A percentile compares a stretch with the other conserved stretches of the same genome.
These are phyloP conservation scores for Grallaria varia DNA, from an alignment of 2,113 vertebrate species.

Conservation along the genomic window DNA sequence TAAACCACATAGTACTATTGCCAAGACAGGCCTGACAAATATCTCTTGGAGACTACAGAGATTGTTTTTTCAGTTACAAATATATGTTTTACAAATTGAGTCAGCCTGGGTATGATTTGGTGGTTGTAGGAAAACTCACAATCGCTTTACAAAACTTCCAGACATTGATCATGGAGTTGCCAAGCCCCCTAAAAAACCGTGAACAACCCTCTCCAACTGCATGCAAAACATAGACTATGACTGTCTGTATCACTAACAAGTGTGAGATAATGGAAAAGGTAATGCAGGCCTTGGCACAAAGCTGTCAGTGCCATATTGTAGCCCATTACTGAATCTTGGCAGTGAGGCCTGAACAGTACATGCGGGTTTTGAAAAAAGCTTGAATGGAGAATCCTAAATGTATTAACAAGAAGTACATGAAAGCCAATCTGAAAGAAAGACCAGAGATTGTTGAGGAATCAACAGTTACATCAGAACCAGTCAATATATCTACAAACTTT, in stretches of 20 bases:
- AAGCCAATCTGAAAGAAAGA: neutral
- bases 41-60: neutral
- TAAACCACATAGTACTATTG: neutral
- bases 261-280: neutral
- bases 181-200: neutral
- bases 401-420: neutral
- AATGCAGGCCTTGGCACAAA: neutral
- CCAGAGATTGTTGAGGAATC: neutral
- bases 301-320: neutral
- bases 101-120: neutral
- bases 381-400: neutral
- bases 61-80: neutral
- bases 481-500: neutral
- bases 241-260: neutral
- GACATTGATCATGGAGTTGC: neutral
- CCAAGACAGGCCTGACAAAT: neutral
- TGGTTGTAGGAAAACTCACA: neutral
- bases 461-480: neutral
- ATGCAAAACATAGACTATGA: neutral
- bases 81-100: constrained; percentile 10
- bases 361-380: neutral
- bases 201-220: neutral
- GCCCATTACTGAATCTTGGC: neutral
- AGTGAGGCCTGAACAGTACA: neutral
- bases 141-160: neutral